These are phyloP conservation scores for Lanistes nyassanus DNA, from an alignment of 1,140 invertebrate genomes.

Conservation along the genomic window DNA sequence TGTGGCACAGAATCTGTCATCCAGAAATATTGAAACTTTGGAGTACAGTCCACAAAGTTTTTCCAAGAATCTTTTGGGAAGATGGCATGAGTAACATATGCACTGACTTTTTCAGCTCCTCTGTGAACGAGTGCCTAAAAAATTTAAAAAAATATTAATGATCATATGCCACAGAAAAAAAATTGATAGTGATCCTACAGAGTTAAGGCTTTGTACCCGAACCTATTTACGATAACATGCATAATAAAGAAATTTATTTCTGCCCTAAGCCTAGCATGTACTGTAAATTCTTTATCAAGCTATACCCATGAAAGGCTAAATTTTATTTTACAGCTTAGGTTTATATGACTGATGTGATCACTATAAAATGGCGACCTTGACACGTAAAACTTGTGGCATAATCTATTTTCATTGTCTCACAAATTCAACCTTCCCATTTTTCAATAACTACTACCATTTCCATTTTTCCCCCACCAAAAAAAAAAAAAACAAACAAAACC, in stretches of 20 bases:
- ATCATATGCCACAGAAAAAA: too few relatives aligned
- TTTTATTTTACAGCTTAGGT: too few relatives aligned
- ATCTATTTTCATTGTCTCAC: too few relatives aligned
- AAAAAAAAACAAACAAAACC: too few relatives aligned
- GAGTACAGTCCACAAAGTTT: conserved; percentile 53
- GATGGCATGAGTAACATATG: conserved; percentile 66
- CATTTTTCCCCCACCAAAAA: background rate
- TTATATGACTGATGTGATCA: too few relatives aligned
- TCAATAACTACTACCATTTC: background rate
- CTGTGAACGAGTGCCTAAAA: conserved; percentile 57
- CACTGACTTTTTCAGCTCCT: conserved; percentile 60
- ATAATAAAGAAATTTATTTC: background rate
- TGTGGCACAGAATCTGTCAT: conserved; percentile 66
- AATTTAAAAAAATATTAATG: too few relatives aligned
- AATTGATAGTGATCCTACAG: too few relatives aligned
- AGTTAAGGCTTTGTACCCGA: too few relatives aligned
- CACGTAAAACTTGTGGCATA: too few relatives aligned
- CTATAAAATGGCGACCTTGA: too few relatives aligned
- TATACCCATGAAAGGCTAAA: too few relatives aligned
- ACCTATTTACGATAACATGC: background rate
- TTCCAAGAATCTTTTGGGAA: conserved; percentile 66
- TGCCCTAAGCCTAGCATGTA: background rate
- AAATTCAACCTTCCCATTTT: background rate
- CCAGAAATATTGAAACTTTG: conserved; percentile 63
- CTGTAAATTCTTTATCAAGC: too few relatives aligned